Evolutionary conservation across 2,797 vertebrate genomes (phyloP), one percentile per base, ranked within the genome.

Genomic region (Pogoniulus pusillus): DNA sequence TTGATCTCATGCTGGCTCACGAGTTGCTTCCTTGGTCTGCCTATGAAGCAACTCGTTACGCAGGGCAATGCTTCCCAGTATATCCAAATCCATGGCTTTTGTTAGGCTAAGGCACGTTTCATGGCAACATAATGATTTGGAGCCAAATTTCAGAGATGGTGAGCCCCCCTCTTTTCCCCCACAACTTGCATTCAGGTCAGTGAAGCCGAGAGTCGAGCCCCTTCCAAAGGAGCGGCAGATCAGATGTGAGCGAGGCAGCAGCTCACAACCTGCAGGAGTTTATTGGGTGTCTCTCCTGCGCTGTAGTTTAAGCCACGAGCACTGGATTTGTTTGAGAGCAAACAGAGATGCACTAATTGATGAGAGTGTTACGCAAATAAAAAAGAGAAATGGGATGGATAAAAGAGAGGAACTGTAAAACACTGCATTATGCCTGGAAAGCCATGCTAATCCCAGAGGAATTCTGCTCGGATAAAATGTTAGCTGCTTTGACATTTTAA

Each of bases 401-500:
- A 82, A 94, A 93, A 84, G 51, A 39, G 90, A 91, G 82, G 88
- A 95, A 87, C 94, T 89, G 90, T 96, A 93, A 94, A 93, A 82
- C 89, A 91, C 85, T 90, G 93, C 92, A 78, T 92, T 94, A 85
- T 96, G 92, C 93, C 95, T 96, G 92, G 92, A 94, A 97, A 97
- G 95, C 96, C 94, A 87, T 75, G 80, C 77, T 96, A 96, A 95
- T 97, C 96, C 89, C 92, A 43, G 85, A 73, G 85, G 93, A 95
- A 93, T 93, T 95, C 92, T 81, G 73, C 88, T 87, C 43, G 91
- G 88, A 95, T 91, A 91, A 96, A 95, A 95, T 88, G 92, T 96
- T 96, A 95, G 90, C 91, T 76, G 90, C 85, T 77, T 90, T 94
- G 96, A 97, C 95, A 91, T 96, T 97, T 96, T 91, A 80, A 93